Conservation (phyloP, 2,113 vertebrate genomes). For the Hydrolagus affinis region DNA sequence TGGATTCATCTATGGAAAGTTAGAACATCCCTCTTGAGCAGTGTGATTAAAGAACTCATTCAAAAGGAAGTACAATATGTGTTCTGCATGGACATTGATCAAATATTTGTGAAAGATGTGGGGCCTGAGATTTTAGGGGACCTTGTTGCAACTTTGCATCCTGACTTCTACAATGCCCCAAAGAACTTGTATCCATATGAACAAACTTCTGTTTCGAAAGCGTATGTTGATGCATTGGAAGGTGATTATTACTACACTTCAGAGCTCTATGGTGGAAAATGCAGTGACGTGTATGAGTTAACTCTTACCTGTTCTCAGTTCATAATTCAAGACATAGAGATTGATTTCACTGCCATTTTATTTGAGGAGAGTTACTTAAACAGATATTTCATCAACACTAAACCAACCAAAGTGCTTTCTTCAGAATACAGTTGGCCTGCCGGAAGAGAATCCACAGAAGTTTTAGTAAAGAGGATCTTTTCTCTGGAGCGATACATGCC, state of each 20-base stretch:
- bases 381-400: constrained; percentile 55
- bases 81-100: constrained; percentile 58
- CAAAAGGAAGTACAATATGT: constrained; percentile 50
- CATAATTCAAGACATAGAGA: constrained; percentile 52
- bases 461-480: not conserved
- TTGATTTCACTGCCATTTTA: constrained; percentile 43
- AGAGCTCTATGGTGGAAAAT: constrained; percentile 54
- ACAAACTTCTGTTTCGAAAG: constrained; percentile 42
- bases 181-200: constrained; percentile 49
- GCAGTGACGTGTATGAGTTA: constrained; percentile 49
- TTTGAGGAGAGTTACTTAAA: constrained; percentile 66
- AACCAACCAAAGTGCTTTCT: constrained; percentile 55
- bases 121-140: constrained; percentile 55
- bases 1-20: constrained; percentile 51
- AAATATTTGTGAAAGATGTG: constrained; percentile 54
- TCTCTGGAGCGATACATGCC: not conserved
- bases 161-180: constrained; percentile 46
- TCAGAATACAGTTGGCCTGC: constrained; percentile 61
- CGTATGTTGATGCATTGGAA: constrained; percentile 47
- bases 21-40: constrained; percentile 48
- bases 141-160: constrained; percentile 55
- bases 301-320: constrained; percentile 49
- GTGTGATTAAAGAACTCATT: constrained; percentile 43
- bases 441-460: not conserved
- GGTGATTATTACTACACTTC: constrained; percentile 61